Evolutionary conservation across 2,888 invertebrate genomes (phyloP), one percentile per base, ranked within the genome.

Genomic region (Dolomedes plantarius): DNA sequence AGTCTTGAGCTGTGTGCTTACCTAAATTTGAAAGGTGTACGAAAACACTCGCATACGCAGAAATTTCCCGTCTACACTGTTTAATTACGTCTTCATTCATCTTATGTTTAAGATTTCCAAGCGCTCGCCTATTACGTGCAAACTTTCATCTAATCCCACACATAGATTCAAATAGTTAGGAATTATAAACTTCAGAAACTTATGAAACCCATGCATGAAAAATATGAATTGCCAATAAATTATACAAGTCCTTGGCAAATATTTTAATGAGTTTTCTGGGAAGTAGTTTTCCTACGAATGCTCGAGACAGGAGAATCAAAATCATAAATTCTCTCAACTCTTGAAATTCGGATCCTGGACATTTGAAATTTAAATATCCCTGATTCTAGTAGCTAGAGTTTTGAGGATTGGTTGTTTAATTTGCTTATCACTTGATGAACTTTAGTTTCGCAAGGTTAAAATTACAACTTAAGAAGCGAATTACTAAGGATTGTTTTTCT

Each of bases 181-280:
- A 46, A 46, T 16, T 46, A 16, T 16, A 11, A 46, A 16, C 9
- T 46, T 46, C 41, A 46, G 41, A 46, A 46, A 46, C 41, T 46
- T 13, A 16, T 46, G 41, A 36, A 36, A 36, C 36, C 9, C 36
- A 7, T 9, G 36, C 36, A 5, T n/a, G 23, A 23, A 56, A 56
- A 56, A 6, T 23, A 1, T 23, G 23, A 56, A 23, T 23, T 23
- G 11, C 3, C 56, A 23, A 56, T 56, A 56, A 56, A 23, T 56
- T 56, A 23, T 11, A 5, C 16, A 23, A 23, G 23, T 11, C 16
- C 23, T 56, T 11, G 23, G 23, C 56, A 56, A 56, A 56, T 56
- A 56, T 56, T 56, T 56, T 56, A 56, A 56, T 56, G 56, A 56
- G 56, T 56, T 56, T 56, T 23, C 56, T 23, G 56, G 56, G 56